Base-by-base conservation (phyloP, 2,113 vertebrate genomes). In the Charina bottae region DNA sequence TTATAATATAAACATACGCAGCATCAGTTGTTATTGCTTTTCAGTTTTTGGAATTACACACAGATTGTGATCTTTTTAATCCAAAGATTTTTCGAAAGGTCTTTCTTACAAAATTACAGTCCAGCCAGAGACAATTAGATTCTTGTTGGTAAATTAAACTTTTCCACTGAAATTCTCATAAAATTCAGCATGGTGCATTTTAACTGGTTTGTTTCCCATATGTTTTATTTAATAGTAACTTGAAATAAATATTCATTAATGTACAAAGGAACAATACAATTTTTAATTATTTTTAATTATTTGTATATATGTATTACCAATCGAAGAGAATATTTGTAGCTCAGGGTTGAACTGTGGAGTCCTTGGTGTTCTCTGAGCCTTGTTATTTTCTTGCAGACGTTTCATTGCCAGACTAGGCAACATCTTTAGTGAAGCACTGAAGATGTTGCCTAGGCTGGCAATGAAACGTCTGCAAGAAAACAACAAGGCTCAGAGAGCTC, bases 1-100 rank as follows among this genome's bases (percentile, higher is more conserved):
- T 1, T 78, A 28, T 96, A 94, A 93, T 92, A 68, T 46, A 95
- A 54, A 53, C 62, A 56, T 85, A 68, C 55, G 46, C 94, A 86
- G 9, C 12, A 87, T 33, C 88, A n/a, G 33, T 68, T 17, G 0
- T 89, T 21, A 0, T 92, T 91, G 83, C 0, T 0, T 94, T 95
- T 59, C 91, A 1, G 87, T 83, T 9, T 0, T 89, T 33, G 87
- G 59, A 90, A 2, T 88, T 42, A 56, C 87, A 83, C 83, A 62
- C 21, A 94, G 28, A 84, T 28, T 42, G 58, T 94, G 90, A 88
- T 42, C 0, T 6, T 90, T 93, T 64, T 37, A 92, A 92, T 59
- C 85, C 87, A 53, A 83, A 7, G 1, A 88, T 90, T 89, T 28
- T 88, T 92, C 60, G 86, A 90, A 92, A 95, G 84, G 59, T 89